phyloP scores from a whole-genome alignment of 2,113 vertebrate species.

The Charadrius vociferus region DNA sequence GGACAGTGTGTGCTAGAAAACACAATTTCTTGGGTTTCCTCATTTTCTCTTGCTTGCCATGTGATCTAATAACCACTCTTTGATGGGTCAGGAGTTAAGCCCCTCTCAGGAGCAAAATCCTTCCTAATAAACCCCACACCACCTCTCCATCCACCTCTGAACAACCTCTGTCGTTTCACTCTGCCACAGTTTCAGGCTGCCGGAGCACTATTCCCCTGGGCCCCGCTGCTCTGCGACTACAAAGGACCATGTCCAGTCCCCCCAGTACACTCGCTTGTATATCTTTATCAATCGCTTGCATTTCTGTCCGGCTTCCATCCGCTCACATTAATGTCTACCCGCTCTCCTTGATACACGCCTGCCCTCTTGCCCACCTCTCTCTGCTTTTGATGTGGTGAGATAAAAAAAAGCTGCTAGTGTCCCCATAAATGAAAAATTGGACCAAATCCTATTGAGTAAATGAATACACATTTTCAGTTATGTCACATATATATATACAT shows the following conservation, averaged over 20 bases:
- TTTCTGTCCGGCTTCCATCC: background rate
- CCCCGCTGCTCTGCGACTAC: accelerated
- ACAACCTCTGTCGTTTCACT: accelerated
- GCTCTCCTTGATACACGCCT: background rate
- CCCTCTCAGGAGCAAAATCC: background rate
- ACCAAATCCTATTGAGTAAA: background rate
- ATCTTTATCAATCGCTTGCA: too few relatives aligned
- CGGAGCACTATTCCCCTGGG: background rate
- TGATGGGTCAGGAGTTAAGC: background rate
- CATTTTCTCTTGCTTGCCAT: background rate
- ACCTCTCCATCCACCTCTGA: background rate
- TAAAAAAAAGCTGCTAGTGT: background rate
- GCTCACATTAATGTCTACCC: background rate
- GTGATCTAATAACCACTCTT: background rate
- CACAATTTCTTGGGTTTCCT: background rate
- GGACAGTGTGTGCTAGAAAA: background rate
- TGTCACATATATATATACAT: accelerated
- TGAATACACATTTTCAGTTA: background rate
- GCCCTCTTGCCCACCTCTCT: background rate
- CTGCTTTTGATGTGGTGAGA: background rate
- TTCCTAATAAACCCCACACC: background rate
- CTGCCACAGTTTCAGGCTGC: background rate
- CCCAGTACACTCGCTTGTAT: background rate
- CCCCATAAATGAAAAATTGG: background rate
- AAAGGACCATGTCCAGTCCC: background rate